Percentiles rank a stretch among this genome's conserved stretches.
These are phyloP conservation scores for Amphipoea oculea DNA, from an alignment of 2,888 invertebrate genomes.

Conservation along the genomic window DNA sequence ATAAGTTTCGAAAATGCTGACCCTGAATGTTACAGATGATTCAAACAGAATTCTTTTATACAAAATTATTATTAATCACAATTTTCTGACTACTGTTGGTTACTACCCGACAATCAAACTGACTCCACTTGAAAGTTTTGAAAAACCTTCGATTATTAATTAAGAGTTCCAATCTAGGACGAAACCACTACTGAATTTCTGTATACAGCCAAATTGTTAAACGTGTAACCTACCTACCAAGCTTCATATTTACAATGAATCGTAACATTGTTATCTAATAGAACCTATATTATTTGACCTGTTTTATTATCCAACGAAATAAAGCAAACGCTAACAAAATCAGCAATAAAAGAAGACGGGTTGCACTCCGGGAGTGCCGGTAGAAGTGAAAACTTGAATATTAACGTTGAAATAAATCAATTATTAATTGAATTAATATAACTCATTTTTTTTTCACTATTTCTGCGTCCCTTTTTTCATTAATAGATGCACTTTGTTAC, in stretches of 20 bases:
- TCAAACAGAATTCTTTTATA: background rate
- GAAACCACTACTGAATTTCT: background rate
- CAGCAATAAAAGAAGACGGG: constrained; percentile 31
- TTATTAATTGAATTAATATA: no score
- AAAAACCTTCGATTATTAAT: constrained; percentile 1
- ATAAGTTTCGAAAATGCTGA: background rate
- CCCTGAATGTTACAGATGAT: background rate
- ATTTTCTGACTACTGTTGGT: background rate
- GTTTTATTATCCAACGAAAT: background rate
- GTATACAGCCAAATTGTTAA: background rate
- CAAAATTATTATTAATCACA: background rate
- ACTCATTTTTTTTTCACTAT: no score
- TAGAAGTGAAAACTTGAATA: no score
- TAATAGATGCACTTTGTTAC: no score
- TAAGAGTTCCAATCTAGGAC: background rate
- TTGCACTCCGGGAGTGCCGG: no score
- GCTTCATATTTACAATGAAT: background rate
- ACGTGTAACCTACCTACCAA: background rate
- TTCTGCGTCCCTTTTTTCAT: no score
- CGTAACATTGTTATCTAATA: background rate
- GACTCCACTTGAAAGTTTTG: background rate
- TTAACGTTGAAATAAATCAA: no score
- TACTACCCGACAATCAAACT: background rate
- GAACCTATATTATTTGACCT: background rate
- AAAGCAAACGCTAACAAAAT: constrained; percentile 13